Evolutionary conservation across 2,113 vertebrate genomes (phyloP).

Genomic region (Odontophorus gujanensis): DNA sequence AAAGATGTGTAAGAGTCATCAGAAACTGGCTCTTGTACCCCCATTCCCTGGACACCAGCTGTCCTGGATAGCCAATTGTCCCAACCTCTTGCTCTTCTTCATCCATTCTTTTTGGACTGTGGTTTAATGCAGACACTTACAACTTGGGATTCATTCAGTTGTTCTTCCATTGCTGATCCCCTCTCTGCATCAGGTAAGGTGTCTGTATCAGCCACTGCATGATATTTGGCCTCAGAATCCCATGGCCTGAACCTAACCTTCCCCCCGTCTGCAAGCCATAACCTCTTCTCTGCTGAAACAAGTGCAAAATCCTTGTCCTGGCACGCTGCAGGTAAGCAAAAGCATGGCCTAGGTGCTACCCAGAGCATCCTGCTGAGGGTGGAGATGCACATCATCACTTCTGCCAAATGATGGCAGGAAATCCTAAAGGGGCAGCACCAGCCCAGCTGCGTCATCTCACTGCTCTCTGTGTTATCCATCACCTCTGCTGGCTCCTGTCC

Average conservation of each 20-base stretch:
- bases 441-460: background rate
- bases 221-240: background rate
- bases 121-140: background rate
- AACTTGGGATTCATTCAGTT: background rate
- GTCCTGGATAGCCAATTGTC: background rate
- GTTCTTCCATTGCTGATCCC: background rate
- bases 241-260: background rate
- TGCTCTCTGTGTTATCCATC: background rate
- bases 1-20: too few species aligned
- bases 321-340: background rate
- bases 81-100: fast-evolving
- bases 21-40: too few species aligned
- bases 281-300: background rate
- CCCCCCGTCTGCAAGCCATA: background rate
- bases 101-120: background rate
- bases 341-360: background rate
- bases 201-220: fast-evolving
- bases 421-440: fast-evolving
- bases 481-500: background rate
- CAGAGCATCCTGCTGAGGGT: background rate
- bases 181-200: background rate
- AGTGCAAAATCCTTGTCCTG: background rate
- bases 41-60: too few species aligned
- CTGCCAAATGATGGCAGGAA: background rate
- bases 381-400: background rate